Conservation (phyloP, 2,113 vertebrate genomes). For the Artemisiospiza belli region DNA sequence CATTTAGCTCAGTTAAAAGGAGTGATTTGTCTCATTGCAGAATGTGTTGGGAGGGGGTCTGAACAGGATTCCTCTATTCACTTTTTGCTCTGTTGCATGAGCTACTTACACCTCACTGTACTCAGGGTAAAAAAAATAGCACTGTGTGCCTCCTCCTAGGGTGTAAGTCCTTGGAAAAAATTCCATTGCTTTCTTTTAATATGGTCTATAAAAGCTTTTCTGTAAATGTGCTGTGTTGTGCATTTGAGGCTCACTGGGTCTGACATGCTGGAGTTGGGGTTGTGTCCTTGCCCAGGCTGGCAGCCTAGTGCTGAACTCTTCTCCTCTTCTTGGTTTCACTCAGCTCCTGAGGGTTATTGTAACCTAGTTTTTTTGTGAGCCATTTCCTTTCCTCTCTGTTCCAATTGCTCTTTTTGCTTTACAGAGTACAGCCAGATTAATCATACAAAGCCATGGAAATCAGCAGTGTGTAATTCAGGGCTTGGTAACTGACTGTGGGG, state of each 20-base stretch:
- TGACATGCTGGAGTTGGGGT: background rate
- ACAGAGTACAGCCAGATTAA: background rate
- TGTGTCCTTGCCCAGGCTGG: conserved; percentile 16
- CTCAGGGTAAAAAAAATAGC: background rate
- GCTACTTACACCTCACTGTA: background rate
- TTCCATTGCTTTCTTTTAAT: background rate
- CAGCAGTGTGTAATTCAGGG: background rate
- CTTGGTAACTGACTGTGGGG: background rate
- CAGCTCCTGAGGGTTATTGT: conserved; percentile 38
- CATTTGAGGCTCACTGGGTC: background rate
- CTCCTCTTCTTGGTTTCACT: conserved; percentile 31
- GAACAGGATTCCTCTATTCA: background rate
- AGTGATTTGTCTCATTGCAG: background rate
- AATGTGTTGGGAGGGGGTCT: background rate
- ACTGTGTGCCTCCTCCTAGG: background rate
- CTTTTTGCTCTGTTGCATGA: background rate
- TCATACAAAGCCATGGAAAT: background rate
- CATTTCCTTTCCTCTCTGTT: background rate
- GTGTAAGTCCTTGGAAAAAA: background rate
- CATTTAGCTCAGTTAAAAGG: background rate
- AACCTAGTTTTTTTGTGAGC: conserved; percentile 41
- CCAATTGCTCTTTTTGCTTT: conserved; percentile 26
- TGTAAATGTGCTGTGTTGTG: background rate
- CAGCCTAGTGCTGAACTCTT: conserved; percentile 33
- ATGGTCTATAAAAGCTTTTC: background rate